Base-by-base conservation (phyloP, 2,888 invertebrate genomes). In the Carpatolechia fugitivella region DNA sequence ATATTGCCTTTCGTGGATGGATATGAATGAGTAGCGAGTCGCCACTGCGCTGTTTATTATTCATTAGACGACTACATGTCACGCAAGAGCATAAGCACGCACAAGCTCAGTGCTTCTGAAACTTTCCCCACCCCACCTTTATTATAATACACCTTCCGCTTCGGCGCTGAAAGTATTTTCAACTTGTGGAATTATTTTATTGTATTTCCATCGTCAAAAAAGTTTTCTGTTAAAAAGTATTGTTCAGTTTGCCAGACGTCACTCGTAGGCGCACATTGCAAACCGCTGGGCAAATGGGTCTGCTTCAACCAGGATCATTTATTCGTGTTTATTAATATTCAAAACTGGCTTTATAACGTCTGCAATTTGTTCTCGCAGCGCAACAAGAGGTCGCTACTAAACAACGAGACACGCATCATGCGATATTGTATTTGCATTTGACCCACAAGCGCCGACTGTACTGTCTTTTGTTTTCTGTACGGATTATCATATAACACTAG, bases 61-160 rank as follows among this genome's bases (percentile, higher is more conserved):
- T 87, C 87, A 87, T 87, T 84, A 86, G 85, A 82, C 80, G 85
- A 78, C 75, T 77, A 79, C 82, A 79, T 79, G 84, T 85, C 88
- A 88, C 87, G 88, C 87, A 80, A 86, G 73, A 76, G 75, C 74
- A 69, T 68, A 72, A 73, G 82, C 86, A 85, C 87, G 86, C 85
- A 83, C 84, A 76, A 74, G 74, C 76, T 72, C 82, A 73, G 74
- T 72, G 81, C 75, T 81, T 80, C 85, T 82, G 75, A 81, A 85
- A 82, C 81, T 81, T 84, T 77, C 66, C 72, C 72, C 65, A 63
- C 63, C 69, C 67, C 59, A 67, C 66, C 74, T 68, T 70, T 44
- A 29, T 24, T 66, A 67, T 68, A 66, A 64, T 70, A 66, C 61
- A 56, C 59, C 59, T 64, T 64, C 60, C 59, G 58, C 58, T 58